These are phyloP conservation scores for Danio kyathit DNA, from an alignment of 2,797 vertebrate genomes.

Conservation along the genomic window DNA sequence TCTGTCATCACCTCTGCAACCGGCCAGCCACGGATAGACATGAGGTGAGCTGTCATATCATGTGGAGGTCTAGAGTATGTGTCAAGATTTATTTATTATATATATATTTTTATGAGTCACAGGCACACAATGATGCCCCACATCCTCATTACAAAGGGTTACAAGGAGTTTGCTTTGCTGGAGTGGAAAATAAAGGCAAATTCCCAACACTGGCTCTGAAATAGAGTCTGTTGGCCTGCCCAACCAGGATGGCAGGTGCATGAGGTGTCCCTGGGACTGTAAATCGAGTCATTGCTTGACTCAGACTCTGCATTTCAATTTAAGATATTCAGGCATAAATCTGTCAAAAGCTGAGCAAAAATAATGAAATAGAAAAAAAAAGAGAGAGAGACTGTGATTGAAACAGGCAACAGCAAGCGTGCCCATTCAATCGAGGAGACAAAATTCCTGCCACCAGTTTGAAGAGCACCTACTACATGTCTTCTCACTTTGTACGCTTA, in stretches of 20 bases:
- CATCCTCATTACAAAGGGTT: constrained; percentile 52
- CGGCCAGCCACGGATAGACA: not conserved
- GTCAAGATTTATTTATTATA: constrained; percentile 6
- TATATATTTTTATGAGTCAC: constrained; percentile 44
- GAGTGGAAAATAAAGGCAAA: constrained; percentile 44
- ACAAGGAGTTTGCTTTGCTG: constrained; percentile 40
- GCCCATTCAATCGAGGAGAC: constrained; percentile 21
- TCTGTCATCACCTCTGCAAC: constrained; percentile 24
- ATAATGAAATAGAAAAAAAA: constrained; percentile 39
- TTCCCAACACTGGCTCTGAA: constrained; percentile 21
- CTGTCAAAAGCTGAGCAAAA: constrained; percentile 14
- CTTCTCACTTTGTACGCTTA: not conserved
- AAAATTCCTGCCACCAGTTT: constrained; percentile 28
- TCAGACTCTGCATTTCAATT: constrained; percentile 53
- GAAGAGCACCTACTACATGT: not conserved
- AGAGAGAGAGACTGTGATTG: constrained; percentile 21
- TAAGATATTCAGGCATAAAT: constrained; percentile 51
- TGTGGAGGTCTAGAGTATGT: constrained; percentile 11
- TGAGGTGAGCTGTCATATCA: constrained; percentile 31
- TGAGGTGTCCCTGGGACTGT: constrained; percentile 46
- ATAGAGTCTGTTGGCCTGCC: constrained; percentile 36
- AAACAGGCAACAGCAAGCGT: constrained; percentile 27
- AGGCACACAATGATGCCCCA: constrained; percentile 50
- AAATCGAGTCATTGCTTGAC: constrained; percentile 55
- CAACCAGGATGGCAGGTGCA: constrained; percentile 37